Conservation (phyloP, 2,797 vertebrate genomes). For the Thamnophis elegans region DNA sequence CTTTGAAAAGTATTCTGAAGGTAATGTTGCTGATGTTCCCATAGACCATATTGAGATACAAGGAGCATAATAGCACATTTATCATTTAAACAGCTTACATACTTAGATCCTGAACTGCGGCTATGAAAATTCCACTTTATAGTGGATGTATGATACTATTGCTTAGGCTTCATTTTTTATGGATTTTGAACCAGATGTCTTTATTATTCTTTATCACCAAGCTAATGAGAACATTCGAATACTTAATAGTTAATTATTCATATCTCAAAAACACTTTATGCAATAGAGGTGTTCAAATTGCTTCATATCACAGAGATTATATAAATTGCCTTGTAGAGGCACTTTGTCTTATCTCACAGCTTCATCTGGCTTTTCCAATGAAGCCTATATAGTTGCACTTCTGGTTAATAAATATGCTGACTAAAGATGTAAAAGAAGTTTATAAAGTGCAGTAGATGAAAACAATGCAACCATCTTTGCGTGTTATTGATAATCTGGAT, state of each 20-base stretch:
- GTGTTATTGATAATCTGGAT: neutral
- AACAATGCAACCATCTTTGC: neutral
- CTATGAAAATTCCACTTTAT: constrained; percentile 47
- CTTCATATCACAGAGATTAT: neutral
- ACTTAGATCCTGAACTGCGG: constrained; percentile 51
- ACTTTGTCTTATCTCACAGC: neutral
- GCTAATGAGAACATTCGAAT: constrained; percentile 37
- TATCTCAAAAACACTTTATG: neutral
- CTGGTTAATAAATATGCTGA: neutral
- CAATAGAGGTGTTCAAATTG: neutral
- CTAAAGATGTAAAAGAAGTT: neutral
- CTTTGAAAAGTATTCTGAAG: neutral
- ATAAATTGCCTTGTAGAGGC: neutral
- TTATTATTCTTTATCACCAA: constrained; percentile 11
- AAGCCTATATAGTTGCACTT: neutral
- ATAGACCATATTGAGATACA: constrained; percentile 22
- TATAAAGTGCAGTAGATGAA: neutral
- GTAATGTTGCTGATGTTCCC: constrained; percentile 29
- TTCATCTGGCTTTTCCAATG: neutral
- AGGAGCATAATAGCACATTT: constrained; percentile 47
- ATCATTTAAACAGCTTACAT: constrained; percentile 54
- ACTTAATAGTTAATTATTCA: constrained; percentile 6
- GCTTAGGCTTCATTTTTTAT: constrained; percentile 43
- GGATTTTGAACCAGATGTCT: constrained; percentile 26
- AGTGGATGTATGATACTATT: constrained; percentile 42